Evolutionary conservation across 2,113 vertebrate species (phyloP), one percentile per base, ranked within the genome.

Genomic region (Scytalopus superciliaris): DNA sequence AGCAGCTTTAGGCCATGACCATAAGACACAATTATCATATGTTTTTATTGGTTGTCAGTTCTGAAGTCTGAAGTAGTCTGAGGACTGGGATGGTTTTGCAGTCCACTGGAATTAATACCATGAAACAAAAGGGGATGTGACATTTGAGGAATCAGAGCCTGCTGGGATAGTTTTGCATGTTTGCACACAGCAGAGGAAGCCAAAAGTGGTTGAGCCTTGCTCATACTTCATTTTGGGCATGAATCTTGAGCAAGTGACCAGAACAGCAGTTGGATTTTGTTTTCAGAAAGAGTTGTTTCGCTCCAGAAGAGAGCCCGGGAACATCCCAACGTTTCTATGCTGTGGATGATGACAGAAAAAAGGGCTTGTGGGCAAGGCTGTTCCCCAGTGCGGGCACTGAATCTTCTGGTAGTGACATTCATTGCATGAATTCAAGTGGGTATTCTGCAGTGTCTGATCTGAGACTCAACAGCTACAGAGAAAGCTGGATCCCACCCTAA

Each of bases 91-190:
- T 28, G 55, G 56, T 70, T 57, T 59, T 23, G 6, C 55, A 87
- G 83, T 70, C 55, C 24, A 4, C 50, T 88, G 88, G 39, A 93
- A 80, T 62, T 69, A 80, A 76, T 33, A 50, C 50, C 30, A 12
- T 53, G 79, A 62, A 90, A 90, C 35, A 80, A 88, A 95, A 90
- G 52, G 37, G n/a, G 42, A 53, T 67, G 83, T 94, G 92, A 74
- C 68, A 84, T 86, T 62, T 76, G 76, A 70, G 75, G 76, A 50
- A n/a, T 62, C 17, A 22, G 57, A 77, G 42, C 83, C 88, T 88
- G 50, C 92, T 94, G 72, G 55, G 83, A 53, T 57, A 18, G 50
- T 53, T 74, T 70, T 73, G 40, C 49, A 50, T 50, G 49, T 27
- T 50, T 27, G 25, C 27, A 50, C 49, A 50, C 25, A 50, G 49